Evolutionary conservation across 37 sponge, comb jelly and placozoan species (phyloP), one percentile per base, ranked within the genome.

Genomic region (Bolinopsis microptera): DNA sequence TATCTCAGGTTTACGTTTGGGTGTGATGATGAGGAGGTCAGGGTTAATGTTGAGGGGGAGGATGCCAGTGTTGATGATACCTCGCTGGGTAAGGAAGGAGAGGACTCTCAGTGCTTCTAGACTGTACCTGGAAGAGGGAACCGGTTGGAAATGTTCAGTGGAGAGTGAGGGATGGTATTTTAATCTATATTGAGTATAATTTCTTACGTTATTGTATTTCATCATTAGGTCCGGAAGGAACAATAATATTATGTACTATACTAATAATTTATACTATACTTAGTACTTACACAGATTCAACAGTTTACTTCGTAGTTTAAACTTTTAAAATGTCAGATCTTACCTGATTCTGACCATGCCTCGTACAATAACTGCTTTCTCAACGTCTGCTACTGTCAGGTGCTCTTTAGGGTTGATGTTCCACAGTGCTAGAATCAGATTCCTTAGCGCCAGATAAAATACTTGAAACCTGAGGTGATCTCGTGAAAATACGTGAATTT

Each of bases 401-500:
- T 93, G 95, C 27, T 76, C 76, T 95, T 93, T 97, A 88, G 94
- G 94, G 92, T 95, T 95, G 69, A 36, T 75, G 94, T 95, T 94
- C 97, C 97, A 97, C 61, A 97, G 94, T 35, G 95, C 95, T 13
- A 97, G 94, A n/a, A 96, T 93, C 40, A 96, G 83, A 74, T 97
- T 97, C 33, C 97, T 80, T 67, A 97, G 83, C 68, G 95, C 94
- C 68, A 96, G 94, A 83, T 96, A 97, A 2, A 95, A 92, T 21
- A 69, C 93, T 32, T 92, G 93, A 70, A 69, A 92, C 69, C 69
- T 69, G 69, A 69, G 37, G 9, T 35, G 83, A 35, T 13, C 9
- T n/a, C n/a, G n/a, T n/a, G n/a, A n/a, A n/a, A n/a, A n/a, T 25
- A 27, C 13, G 31, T 75, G 76, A 75, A 27, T 28, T 21, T 75